Conservation (phyloP, 2,113 vertebrate species). For the Hypanus sabinus region DNA sequence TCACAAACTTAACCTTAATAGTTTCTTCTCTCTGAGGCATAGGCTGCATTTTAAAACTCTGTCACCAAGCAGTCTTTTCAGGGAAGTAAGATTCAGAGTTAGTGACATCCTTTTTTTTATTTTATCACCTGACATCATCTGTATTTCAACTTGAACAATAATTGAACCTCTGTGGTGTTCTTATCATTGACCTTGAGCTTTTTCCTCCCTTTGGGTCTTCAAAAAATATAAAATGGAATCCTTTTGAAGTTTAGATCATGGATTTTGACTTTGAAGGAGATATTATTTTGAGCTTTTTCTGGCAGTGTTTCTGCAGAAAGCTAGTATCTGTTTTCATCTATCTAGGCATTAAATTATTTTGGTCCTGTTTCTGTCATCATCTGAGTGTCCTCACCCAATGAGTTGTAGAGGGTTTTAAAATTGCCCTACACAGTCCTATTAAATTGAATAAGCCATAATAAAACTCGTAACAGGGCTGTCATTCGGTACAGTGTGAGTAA, state of each 20-base stretch:
- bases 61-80: not conserved
- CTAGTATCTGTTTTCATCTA: constrained; percentile 34
- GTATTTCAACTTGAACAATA: constrained; percentile 1
- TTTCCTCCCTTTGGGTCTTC: not conserved
- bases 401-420: constrained; percentile 14
- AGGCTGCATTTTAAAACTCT: constrained; percentile 23
- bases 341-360: not conserved
- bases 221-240: not conserved
- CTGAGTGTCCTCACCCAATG: constrained; percentile 32
- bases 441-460: constrained; percentile 36
- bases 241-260: not conserved
- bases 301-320: not conserved
- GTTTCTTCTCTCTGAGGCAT: constrained; percentile 22
- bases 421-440: constrained; percentile 35
- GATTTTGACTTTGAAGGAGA: constrained; percentile 32
- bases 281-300: constrained; percentile 26
- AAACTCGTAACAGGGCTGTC: constrained; percentile 35
- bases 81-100: not conserved
- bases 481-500: constrained; percentile 26
- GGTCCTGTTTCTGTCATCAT: not conserved
- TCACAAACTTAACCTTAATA: constrained; percentile 11
- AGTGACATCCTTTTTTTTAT: not conserved
- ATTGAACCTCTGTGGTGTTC: not conserved
- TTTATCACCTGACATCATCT: constrained; percentile 12
- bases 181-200: constrained; percentile 2